phyloP scores from a whole-genome alignment of 2,113 vertebrate genomes.

The Plecturocebus donacophilus region DNA sequence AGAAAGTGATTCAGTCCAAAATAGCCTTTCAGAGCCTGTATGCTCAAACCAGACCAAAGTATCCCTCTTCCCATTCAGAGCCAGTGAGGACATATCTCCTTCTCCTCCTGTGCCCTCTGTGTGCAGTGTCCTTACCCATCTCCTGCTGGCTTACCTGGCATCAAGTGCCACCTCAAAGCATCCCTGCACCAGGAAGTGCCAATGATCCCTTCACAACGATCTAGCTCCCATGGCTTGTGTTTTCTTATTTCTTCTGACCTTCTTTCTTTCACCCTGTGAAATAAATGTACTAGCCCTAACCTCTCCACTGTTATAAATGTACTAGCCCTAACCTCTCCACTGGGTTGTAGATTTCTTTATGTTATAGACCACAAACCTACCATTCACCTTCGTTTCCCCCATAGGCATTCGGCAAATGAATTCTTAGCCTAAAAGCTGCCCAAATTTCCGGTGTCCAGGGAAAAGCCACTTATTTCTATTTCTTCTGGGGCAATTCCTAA shows the following conservation, averaged over 20 bases:
- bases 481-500: background rate
- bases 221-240: background rate
- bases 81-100: background rate
- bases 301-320: background rate
- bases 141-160: background rate
- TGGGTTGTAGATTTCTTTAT: background rate
- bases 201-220: rapidly evolving
- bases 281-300: background rate
- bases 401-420: background rate
- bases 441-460: background rate
- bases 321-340: background rate
- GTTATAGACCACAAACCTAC: background rate
- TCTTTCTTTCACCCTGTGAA: background rate
- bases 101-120: background rate
- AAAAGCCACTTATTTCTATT: background rate
- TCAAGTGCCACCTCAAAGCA: background rate
- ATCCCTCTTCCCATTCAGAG: too few relatives aligned
- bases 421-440: background rate
- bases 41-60: background rate
- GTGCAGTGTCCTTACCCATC: background rate
- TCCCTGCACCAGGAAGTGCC: background rate
- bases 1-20: background rate
- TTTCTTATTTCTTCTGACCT: background rate
- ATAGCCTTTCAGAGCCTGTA: background rate
- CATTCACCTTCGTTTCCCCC: background rate